A percentile compares a stretch with the other conserved stretches of the same genome.
Evolutionary conservation across 1,140 invertebrate species (phyloP).

Genomic region (Apis dorsata): DNA sequence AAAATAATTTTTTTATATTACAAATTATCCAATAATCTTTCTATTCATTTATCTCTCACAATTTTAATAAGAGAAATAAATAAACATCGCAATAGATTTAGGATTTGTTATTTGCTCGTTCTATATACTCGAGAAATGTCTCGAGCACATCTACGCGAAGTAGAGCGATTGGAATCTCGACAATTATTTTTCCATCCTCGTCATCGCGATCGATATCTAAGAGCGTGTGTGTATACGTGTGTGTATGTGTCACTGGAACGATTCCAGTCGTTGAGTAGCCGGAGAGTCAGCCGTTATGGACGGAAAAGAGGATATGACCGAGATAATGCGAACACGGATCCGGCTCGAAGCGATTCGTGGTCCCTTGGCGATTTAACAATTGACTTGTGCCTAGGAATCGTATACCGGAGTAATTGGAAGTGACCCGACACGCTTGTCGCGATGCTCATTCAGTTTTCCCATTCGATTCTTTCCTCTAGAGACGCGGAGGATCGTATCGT

Average conservation of each 20-base stretch:
- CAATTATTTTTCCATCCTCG: slow-evolving; percentile 50
- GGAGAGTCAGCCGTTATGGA: slow-evolving; percentile 49
- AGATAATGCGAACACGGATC: slow-evolving; percentile 61
- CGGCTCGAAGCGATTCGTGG: slow-evolving; percentile 47
- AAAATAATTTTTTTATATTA: too few species aligned
- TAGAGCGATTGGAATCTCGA: slow-evolving; percentile 28
- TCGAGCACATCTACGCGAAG: neutral
- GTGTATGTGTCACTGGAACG: slow-evolving; percentile 40
- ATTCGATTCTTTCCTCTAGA: neutral
- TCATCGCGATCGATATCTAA: slow-evolving; percentile 48
- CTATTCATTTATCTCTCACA: too few species aligned
- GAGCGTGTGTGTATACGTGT: too few species aligned
- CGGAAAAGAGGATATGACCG: slow-evolving; percentile 67
- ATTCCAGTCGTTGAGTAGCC: slow-evolving; percentile 21
- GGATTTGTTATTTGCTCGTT: neutral
- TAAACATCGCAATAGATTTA: neutral
- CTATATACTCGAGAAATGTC: neutral
- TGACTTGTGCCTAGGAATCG: slow-evolving; percentile 57
- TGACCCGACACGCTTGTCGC: neutral
- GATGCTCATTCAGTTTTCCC: neutral
- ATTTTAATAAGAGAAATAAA: neutral
- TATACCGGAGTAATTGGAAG: slow-evolving; percentile 48
- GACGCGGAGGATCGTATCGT: neutral
- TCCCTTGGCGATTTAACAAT: slow-evolving; percentile 69
- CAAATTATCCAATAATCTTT: too few species aligned